phyloP scores from a whole-genome alignment of 1,140 invertebrate species.

The Stratiolaelaps scimitus region DNA sequence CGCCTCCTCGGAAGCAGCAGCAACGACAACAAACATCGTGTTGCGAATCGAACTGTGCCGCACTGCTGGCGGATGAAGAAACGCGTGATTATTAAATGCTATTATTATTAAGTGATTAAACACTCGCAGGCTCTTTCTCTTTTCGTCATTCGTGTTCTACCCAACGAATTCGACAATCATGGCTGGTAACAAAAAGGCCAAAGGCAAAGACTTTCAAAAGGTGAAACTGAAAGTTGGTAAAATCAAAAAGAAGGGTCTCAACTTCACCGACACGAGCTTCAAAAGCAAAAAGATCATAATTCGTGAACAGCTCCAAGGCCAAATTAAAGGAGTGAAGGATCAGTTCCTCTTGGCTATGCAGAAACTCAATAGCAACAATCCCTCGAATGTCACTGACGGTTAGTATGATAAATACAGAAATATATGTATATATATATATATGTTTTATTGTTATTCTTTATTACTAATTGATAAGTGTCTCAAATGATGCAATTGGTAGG shows the following conservation, averaged over 20 bases:
- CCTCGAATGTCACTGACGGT: neutral
- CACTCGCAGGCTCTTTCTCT: too few species aligned
- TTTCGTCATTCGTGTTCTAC: too few species aligned
- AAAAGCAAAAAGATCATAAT: constrained; percentile 74
- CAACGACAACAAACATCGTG: too few species aligned
- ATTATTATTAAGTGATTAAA: too few species aligned
- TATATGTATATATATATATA: too few species aligned
- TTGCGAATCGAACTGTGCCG: too few species aligned
- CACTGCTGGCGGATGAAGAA: too few species aligned
- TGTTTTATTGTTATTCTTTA: too few species aligned
- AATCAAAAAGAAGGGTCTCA: constrained; percentile 52
- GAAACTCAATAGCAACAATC: constrained; percentile 4
- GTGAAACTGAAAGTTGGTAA: constrained; percentile 47
- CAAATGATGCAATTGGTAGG: too few species aligned
- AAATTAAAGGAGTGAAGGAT: constrained; percentile 2
- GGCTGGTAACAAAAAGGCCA: constrained; percentile 34
- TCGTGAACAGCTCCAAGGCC: constrained; percentile 32
- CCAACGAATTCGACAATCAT: constrained; percentile 32
- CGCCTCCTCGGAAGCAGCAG: too few species aligned
- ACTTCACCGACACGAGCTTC: constrained; percentile 70
- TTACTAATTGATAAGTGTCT: too few species aligned
- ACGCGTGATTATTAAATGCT: too few species aligned
- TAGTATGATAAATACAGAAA: neutral
- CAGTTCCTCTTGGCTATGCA: neutral
- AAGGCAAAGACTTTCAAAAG: constrained; percentile 41